Evolutionary conservation across 2,113 vertebrate genomes (phyloP).

Genomic region (Platysternon megacephalum): DNA sequence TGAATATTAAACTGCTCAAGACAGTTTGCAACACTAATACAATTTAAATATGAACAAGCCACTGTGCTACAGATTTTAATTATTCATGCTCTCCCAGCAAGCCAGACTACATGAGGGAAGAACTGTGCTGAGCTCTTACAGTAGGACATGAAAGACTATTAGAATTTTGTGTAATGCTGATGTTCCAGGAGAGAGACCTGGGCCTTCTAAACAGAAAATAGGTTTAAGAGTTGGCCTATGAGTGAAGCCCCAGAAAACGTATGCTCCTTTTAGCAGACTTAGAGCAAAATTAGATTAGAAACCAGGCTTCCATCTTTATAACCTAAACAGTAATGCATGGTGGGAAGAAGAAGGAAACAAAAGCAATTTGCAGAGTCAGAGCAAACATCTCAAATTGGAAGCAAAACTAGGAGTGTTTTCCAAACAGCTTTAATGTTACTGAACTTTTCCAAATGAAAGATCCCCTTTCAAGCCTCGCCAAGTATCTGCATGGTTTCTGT

Average conservation of each 20-base stretch:
- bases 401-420: background rate
- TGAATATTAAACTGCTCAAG: conserved; percentile 51
- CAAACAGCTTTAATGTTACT: background rate
- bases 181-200: fast-evolving
- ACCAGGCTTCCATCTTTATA: background rate
- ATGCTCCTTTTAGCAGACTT: fast-evolving
- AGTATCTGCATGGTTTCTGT: conserved; percentile 9
- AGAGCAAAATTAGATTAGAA: background rate
- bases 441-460: background rate
- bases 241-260: fast-evolving
- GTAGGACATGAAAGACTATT: background rate
- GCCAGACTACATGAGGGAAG: conserved; percentile 1
- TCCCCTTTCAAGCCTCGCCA: background rate
- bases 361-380: background rate
- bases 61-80: conserved; percentile 66
- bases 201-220: fast-evolving
- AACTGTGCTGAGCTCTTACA: conserved; percentile 3
- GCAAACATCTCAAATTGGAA: background rate
- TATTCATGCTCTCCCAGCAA: conserved; percentile 60
- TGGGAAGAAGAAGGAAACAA: background rate
- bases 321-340: background rate
- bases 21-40: conserved; percentile 63
- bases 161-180: fast-evolving
- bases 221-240: fast-evolving
- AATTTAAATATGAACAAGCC: conserved; percentile 59